These are phyloP conservation scores for Macrobrachium rosenbergii DNA, from an alignment of 1,140 invertebrate species.

Conservation along the genomic window DNA sequence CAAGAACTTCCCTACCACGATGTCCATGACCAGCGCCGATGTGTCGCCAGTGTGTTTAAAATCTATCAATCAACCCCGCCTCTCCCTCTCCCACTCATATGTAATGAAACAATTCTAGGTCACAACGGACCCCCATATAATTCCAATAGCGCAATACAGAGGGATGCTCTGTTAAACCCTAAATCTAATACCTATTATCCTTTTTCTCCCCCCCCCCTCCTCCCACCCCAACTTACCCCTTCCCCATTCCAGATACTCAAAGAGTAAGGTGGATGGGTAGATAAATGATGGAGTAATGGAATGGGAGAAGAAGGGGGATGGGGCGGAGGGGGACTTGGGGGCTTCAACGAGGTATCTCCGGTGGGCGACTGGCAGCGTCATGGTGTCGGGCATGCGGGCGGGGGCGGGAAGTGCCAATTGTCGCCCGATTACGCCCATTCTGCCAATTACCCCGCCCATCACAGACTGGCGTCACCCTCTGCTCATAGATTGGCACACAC, in stretches of 20 bases:
- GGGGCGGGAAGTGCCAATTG: constrained; percentile 49
- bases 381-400: constrained; percentile 33
- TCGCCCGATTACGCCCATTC: constrained; percentile 46
- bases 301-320: neutral
- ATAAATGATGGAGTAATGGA: neutral
- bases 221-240: neutral
- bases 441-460: constrained; percentile 47
- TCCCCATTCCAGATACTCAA: neutral
- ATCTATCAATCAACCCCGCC: constrained; percentile 5
- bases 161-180: too few relatives aligned
- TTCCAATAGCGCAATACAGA: too few relatives aligned
- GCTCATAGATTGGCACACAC: neutral
- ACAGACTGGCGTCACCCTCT: constrained; percentile 2
- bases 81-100: neutral
- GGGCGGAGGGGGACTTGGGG: neutral
- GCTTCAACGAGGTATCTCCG: constrained; percentile 38
- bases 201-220: too few relatives aligned
- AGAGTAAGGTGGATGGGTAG: neutral
- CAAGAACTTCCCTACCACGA: too few relatives aligned
- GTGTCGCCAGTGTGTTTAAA: too few relatives aligned
- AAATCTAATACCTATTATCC: too few relatives aligned
- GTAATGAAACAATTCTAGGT: too few relatives aligned
- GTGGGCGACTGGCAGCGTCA: constrained; percentile 15
- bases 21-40: too few relatives aligned
- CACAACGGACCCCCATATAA: too few relatives aligned